Evolutionary conservation across 2,113 vertebrate genomes (phyloP), one percentile per base, ranked within the genome.

Genomic region (Spea bombifrons): DNA sequence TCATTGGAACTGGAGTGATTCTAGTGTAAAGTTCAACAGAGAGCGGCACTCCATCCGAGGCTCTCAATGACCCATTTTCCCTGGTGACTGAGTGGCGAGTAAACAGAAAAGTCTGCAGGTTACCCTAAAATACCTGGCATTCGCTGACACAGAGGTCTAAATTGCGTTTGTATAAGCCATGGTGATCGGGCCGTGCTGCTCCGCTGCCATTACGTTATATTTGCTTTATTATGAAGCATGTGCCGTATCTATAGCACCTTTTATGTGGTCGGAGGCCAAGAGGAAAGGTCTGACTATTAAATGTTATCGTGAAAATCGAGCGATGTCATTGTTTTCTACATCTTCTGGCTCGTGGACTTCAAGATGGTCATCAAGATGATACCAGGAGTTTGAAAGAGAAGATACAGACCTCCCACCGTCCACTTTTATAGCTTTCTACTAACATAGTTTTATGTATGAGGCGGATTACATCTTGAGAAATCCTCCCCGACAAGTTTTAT

Each of bases 141-240:
- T 78, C 57, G 46, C 81, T 80, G 75, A 84, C 86, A 82, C 74
- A 65, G 84, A 83, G 77, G 53, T 13, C 66, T 84, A 75, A 70
- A 71, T 15, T 55, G 44, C 50, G 55, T 59, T 66, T 49, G 71
- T 44, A 8, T 73, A 10, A 9, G 8, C 43, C 3, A 6, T 16
- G 15, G 15, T 52, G 77, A 44, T 59, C 63, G 30, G n/a, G 30
- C 57, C 57, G 55, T 71, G 55, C 59, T 73, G 52, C 48, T 15
- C 52, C 47, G 61, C 50, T 49, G 78, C 66, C 57, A 74, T 80
- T 67, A 68, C 67, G 59, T 47, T 67, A 6, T 67, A 15, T 80
- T 80, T 67, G 10, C 73, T 78, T 66, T 55, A 63, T 5, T 47
- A 57, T 57, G 44, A 67, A 66, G 57, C 69, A 46, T 3, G 8